phyloP scores from a whole-genome alignment of 2,797 vertebrate species.

The Apogon talboti region DNA sequence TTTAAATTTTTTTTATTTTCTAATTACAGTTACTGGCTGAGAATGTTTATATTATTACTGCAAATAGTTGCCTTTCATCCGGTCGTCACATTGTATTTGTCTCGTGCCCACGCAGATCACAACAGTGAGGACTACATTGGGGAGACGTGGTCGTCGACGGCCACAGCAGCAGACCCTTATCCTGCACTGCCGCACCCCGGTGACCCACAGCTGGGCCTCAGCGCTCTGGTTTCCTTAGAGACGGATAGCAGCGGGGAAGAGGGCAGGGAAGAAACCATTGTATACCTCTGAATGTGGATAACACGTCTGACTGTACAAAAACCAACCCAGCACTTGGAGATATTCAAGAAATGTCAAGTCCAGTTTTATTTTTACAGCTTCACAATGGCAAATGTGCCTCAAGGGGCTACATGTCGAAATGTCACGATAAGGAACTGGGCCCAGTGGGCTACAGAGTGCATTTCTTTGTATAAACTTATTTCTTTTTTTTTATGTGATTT shows the following conservation, averaged over 20 bases:
- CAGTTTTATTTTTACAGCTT: neutral
- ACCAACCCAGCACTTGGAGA: conserved; percentile 22
- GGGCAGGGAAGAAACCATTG: conserved; percentile 85
- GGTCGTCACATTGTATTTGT: neutral
- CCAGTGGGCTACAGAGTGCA: conserved; percentile 11
- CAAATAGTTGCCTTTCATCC: neutral
- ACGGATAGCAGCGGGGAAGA: conserved; percentile 79
- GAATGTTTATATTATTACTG: neutral
- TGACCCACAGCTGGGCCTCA: conserved; percentile 71
- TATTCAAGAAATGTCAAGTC: neutral
- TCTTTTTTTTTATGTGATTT: conserved; percentile 2
- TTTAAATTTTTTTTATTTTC: neutral
- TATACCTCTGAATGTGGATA: conserved; percentile 80
- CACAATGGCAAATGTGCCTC: neutral
- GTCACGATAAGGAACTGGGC: conserved; percentile 9
- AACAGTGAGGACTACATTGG: conserved; percentile 63
- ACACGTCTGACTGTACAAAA: conserved; percentile 17
- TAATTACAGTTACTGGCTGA: neutral
- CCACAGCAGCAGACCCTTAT: conserved; percentile 60
- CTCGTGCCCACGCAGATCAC: conserved; percentile 77
- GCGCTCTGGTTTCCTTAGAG: conserved; percentile 76
- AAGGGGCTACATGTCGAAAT: neutral
- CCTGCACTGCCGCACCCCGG: conserved; percentile 44
- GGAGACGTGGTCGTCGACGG: conserved; percentile 68
- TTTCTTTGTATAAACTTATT: conserved; percentile 6